These are phyloP conservation scores for Helobdella robusta DNA, from an alignment of 2,888 invertebrate species.

Conservation along the genomic window DNA sequence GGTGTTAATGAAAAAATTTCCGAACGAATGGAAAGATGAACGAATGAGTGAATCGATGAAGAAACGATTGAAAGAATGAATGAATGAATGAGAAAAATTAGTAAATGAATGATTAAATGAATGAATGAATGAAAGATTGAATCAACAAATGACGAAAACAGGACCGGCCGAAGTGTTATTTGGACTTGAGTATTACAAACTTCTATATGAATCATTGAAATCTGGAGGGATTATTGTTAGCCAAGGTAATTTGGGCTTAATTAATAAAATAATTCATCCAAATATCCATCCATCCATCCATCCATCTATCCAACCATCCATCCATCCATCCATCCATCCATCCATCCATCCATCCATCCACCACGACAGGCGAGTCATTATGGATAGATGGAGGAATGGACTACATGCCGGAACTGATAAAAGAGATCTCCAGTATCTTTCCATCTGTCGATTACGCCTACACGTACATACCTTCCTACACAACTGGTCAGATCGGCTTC, in stretches of 20 bases:
- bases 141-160: no score
- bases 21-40: slow-evolving; percentile 18
- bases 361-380: slow-evolving; percentile 56
- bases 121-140: no score
- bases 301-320: no score
- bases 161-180: slow-evolving; percentile 64
- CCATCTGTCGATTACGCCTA: slow-evolving; percentile 69
- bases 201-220: slow-evolving; percentile 73
- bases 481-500: slow-evolving; percentile 92
- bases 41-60: no score
- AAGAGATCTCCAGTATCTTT: slow-evolving; percentile 58
- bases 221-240: slow-evolving; percentile 82
- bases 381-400: slow-evolving; percentile 59
- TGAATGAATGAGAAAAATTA: no score
- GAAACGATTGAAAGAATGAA: no score
- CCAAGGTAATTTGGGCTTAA: no score
- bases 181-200: slow-evolving; percentile 69
- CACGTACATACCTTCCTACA: slow-evolving; percentile 84
- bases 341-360: not conserved
- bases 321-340: not conserved
- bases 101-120: no score
- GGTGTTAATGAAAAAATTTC: not conserved
- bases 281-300: no score
- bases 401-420: slow-evolving; percentile 63
- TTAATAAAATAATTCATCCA: no score